Evolutionary conservation across 1,140 invertebrate species (phyloP), one percentile per base, ranked within the genome.

Genomic region (Lordiphosa clarofinis): DNA sequence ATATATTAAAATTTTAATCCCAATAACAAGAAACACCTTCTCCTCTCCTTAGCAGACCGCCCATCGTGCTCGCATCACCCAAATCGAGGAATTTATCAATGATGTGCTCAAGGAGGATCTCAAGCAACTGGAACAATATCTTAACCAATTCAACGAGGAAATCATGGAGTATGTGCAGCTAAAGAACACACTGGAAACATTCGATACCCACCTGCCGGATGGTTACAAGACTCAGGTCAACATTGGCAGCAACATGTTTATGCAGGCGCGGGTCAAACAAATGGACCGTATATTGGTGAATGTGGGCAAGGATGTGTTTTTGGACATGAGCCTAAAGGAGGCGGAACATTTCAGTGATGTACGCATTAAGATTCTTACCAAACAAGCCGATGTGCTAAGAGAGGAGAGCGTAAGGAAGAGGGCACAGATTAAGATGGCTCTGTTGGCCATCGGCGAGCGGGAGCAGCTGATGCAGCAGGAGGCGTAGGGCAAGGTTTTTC

Each of bases 181-280:
- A 35, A 94, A 93, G 86, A 91, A 92, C 61, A 90, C 91, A 2
- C 82, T 93, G 10, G 91, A 92, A 81, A 89, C 92, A 0, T 90
- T 95, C 9, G 90, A 91, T 57, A 86, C 89, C 3, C 66, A 91
- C 1, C 76, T 91, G 42, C 86, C 90, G 4, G 88, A 90, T 43
- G 93, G 93, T 9, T 92, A 95, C 33, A 96, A 96, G 86, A 94
- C 94, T 0, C 93, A 96, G 90, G 90, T 96, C 13, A 94, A 96
- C 56, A 88, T 88, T 28, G 95, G 95, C 12, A 93, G 94, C 66
- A 94, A 94, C 87, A 93, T 94, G 43, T 95, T 93, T 69, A 91
- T 95, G 78, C 92, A 95, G 87, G 94, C 94, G 36, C 53, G 64
- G 0, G 92, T 95, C 0, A 89, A 91, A 10, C 91, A 96, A 87